Evolutionary conservation across 2,888 invertebrate genomes (phyloP).

Genomic region (Nomada ruficornis): DNA sequence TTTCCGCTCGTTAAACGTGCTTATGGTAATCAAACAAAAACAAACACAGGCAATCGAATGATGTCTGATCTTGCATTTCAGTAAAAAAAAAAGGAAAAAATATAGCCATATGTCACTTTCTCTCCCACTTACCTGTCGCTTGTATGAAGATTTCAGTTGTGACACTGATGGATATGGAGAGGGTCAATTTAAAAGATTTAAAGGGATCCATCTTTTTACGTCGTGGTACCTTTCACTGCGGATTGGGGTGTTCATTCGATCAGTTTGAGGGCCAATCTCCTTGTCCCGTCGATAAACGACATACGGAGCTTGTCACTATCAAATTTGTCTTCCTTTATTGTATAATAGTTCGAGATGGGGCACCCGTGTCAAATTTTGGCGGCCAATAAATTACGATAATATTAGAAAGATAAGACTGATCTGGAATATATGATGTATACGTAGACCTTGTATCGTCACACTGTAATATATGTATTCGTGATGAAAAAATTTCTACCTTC

Average conservation of each 20-base stretch:
- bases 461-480: no score
- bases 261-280: neutral
- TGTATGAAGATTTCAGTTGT: neutral
- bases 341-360: neutral
- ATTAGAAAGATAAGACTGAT: no score
- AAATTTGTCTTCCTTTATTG: neutral
- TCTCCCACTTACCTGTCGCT: neutral
- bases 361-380: neutral
- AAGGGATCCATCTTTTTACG: neutral
- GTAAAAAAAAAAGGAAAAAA: neutral
- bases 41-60: no score
- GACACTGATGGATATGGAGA: conserved; percentile 34
- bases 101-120: neutral
- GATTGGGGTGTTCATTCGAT: neutral
- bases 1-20: no score
- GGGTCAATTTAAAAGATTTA: conserved; percentile 1
- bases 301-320: neutral
- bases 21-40: no score
- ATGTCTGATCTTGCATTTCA: neutral
- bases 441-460: no score
- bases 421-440: no score
- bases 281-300: neutral
- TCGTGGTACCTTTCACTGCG: neutral
- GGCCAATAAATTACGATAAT: neutral
- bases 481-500: no score